Evolutionary conservation across 2,888 invertebrate genomes (phyloP), one percentile per base, ranked within the genome.

Genomic region (Taenaris catops): DNA sequence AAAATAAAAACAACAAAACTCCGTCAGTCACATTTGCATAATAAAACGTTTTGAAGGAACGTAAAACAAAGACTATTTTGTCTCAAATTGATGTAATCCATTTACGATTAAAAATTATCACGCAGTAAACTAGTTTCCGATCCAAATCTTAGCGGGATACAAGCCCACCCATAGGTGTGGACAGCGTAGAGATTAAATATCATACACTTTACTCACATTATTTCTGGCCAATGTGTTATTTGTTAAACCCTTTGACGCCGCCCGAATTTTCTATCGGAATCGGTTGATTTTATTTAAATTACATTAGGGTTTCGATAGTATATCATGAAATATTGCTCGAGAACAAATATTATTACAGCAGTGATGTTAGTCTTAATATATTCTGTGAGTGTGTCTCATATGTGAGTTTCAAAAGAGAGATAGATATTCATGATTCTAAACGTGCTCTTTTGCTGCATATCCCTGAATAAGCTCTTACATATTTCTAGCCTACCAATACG

Each of bases 91-190:
- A 31, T 34, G 16, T 20, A 29, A 35, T 25, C 17, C 32, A 35
- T 29, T 32, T 21, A 34, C 12, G 10, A 28, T 24, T 29, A 51
- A 46, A 25, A 52, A 49, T 55, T 53, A 60, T 65, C 57, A n/a
- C n/a, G 58, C 57, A 54, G 33, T 52, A 58, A 65, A 60, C 58
- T 58, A 60, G 59, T 63, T 51, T 56, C 41, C 52, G 58, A 58
- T 61, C 56, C 46, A 48, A 48, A 52, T 61, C 63, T 39, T 65
- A 51, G 62, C 61, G 60, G 62, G 69, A 45, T 55, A 48, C 49
- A 58, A n/a, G 60, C 58, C 78, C 76, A 73, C 74, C 76, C 73
- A 66, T 65, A 69, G 71, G 71, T 76, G 75, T 69, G 55, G 75
- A 76, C 69, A 74, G 63, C 46, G 19, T 33, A 38, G 40, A 49